Evolutionary conservation across 30 jellyfish, hydroid and myxozoan species (phyloP).

Genomic region (Turritopsis dohrnii): DNA sequence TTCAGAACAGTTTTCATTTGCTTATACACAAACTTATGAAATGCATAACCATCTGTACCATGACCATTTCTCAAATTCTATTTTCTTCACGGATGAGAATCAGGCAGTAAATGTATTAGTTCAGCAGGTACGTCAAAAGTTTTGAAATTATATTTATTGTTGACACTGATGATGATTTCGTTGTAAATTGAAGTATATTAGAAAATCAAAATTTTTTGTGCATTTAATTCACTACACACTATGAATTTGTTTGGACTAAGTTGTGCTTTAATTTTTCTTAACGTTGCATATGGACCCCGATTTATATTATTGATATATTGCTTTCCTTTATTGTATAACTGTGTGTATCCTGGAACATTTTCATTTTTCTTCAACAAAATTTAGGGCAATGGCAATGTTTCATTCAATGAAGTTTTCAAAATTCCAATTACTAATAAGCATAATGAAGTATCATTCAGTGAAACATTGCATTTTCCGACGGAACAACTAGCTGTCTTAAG

Average conservation of each 20-base stretch:
- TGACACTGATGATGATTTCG: no score
- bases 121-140: constrained; percentile 15
- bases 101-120: background rate
- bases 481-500: constrained; percentile 35
- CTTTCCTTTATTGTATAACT: background rate
- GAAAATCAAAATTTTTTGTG: no score
- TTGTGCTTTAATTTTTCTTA: no score
- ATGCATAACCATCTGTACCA: constrained; percentile 33
- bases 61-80: background rate
- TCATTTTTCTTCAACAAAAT: background rate
- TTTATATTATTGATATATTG: no score
- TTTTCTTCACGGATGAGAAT: constrained; percentile 24
- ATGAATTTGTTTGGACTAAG: no score
- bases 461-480: constrained; percentile 53
- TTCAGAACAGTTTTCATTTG: constrained; percentile 19
- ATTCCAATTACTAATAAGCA: background rate
- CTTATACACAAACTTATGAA: constrained; percentile 13
- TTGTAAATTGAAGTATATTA: no score
- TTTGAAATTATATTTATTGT: no score
- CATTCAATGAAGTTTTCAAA: background rate
- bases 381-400: background rate
- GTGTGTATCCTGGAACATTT: background rate
- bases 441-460: background rate
- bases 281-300: no score
- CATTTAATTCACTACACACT: no score